A percentile compares a stretch with the other conserved stretches of the same genome.
phyloP scores from a whole-genome alignment of 2,888 invertebrate genomes.

The Cordilura impudica region DNA sequence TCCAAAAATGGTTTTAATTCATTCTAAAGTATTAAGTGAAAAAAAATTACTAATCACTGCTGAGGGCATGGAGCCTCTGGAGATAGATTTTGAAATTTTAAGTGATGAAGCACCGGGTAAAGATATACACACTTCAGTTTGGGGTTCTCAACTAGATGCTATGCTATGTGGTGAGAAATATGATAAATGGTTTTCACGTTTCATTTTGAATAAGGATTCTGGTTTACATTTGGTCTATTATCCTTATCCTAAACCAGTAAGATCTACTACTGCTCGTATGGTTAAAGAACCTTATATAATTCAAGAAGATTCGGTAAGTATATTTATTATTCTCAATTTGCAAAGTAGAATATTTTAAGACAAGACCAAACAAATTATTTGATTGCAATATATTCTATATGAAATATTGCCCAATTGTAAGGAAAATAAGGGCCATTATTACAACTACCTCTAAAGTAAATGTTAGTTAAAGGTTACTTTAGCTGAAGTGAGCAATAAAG shows the following conservation, averaged over 20 bases:
- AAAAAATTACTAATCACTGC: conserved; percentile 80
- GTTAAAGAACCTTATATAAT: conserved; percentile 68
- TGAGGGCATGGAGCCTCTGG: conserved; percentile 79
- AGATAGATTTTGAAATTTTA: conserved; percentile 76
- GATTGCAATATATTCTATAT: no score
- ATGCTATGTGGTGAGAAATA: conserved; percentile 86
- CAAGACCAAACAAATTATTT: no score
- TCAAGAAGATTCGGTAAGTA: conserved; percentile 68
- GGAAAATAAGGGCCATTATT: no score
- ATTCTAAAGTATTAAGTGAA: conserved; percentile 67
- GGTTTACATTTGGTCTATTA: conserved; percentile 82
- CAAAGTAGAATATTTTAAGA: no score
- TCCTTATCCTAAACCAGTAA: conserved; percentile 78
- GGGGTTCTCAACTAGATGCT: conserved; percentile 81
- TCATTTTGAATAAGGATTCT: conserved; percentile 75
- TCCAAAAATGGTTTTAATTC: conserved; percentile 72
- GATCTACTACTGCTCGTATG: conserved; percentile 68
- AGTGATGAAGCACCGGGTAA: conserved; percentile 66
- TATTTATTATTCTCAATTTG: no score
- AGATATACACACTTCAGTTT: conserved; percentile 79
- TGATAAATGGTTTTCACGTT: conserved; percentile 85
- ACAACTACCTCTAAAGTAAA: no score
- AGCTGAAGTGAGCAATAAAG: no score
- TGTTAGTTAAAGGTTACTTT: no score
- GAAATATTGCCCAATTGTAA: no score